Conservation (phyloP, 2,888 invertebrate species). For the Eristalinus aeneus region DNA sequence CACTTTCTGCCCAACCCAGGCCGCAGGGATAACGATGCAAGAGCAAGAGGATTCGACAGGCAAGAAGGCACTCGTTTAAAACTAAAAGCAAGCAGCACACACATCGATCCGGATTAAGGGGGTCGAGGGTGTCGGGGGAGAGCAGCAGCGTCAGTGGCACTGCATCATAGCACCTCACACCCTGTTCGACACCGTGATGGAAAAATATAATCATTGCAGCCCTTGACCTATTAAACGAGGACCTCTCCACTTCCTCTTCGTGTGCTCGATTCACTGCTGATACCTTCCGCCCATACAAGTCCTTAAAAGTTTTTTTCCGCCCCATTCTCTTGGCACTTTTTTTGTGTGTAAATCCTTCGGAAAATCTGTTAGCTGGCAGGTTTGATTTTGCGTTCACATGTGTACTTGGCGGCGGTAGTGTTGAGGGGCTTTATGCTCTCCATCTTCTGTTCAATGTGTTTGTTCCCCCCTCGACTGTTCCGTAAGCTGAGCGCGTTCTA, state of each 20-base stretch:
- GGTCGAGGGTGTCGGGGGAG: neutral
- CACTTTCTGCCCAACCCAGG: neutral
- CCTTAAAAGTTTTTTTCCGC: neutral
- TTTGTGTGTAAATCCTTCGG: constrained; percentile 17
- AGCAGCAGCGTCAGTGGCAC: neutral
- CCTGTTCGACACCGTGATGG: constrained; percentile 55
- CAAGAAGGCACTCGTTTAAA: constrained; percentile 54
- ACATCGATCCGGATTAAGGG: constrained; percentile 59
- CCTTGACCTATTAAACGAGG: constrained; percentile 68
- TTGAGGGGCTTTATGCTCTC: constrained; percentile 3
- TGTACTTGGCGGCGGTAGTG: neutral
- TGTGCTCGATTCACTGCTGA: constrained; percentile 33
- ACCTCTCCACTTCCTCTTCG: constrained; percentile 46
- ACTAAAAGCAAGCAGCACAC: constrained; percentile 35
- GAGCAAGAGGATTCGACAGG: constrained; percentile 30
- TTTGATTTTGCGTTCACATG: neutral
- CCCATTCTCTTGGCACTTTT: neutral
- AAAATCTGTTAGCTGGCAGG: constrained; percentile 10
- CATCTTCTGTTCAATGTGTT: constrained; percentile 25
- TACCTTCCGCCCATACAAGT: neutral
- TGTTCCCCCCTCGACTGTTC: neutral
- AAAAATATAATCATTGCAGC: constrained; percentile 63
- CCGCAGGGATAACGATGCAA: constrained; percentile 37
- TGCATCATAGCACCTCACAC: neutral
- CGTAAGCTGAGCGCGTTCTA: constrained; percentile 9